A percentile compares a stretch with the other conserved stretches of the same genome.
These are phyloP conservation scores for Cynoglossus semilaevis DNA, from an alignment of 2,113 vertebrate genomes.

Conservation along the genomic window DNA sequence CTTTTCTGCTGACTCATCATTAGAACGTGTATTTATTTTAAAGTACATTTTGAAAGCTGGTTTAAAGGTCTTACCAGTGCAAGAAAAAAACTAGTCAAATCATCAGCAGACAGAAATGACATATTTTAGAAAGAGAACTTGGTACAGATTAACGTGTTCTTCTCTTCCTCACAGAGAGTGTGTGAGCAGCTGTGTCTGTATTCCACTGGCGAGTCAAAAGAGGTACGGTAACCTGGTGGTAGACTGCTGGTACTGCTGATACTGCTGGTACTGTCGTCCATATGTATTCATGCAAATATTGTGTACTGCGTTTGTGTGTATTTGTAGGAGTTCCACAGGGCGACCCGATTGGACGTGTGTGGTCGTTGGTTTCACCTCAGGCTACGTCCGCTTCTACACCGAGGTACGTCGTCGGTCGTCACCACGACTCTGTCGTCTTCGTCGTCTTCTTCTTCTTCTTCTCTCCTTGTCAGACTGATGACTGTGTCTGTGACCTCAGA, in stretches of 20 bases:
- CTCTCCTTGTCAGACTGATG: not conserved
- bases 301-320: conserved; percentile 24
- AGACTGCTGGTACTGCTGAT: too few species aligned
- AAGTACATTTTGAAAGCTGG: too few species aligned
- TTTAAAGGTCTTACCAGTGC: too few species aligned
- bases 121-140: too few species aligned
- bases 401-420: conserved; percentile 79
- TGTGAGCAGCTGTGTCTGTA: conserved; percentile 88
- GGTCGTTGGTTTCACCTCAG: conserved; percentile 93
- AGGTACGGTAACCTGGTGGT: conserved; percentile 86
- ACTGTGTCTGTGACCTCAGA: conserved; percentile 72
- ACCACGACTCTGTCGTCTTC: not conserved
- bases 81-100: too few species aligned
- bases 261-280: too few species aligned
- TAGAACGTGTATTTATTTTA: too few species aligned
- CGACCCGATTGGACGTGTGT: conserved; percentile 98
- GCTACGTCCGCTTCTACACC: conserved; percentile 95
- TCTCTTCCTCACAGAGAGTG: conserved; percentile 78
- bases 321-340: conserved; percentile 91
- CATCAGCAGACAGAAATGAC: too few species aligned
- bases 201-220: conserved; percentile 95
- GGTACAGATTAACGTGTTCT: too few species aligned
- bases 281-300: not conserved
- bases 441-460: not conserved
- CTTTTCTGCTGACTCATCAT: too few species aligned